A percentile compares a stretch with the other conserved stretches of the same genome.
Evolutionary conservation across 2,113 vertebrate genomes (phyloP).

Genomic region (Esox niger): DNA sequence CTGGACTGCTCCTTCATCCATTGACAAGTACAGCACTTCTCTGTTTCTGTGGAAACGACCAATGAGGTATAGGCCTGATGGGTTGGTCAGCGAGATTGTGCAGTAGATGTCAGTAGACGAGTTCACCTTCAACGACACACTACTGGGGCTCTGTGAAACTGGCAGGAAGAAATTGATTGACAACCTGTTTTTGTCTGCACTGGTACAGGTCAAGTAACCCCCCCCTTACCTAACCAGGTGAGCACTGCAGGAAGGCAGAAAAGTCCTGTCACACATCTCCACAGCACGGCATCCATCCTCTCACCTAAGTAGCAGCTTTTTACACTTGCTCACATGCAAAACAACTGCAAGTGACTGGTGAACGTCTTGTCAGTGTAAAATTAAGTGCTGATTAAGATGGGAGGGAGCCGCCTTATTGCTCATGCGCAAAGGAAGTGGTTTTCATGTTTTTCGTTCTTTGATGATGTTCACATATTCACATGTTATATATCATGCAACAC

Average conservation of each 20-base stretch:
- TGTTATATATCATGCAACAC: neutral
- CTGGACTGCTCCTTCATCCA: rapidly evolving
- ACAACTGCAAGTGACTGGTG: neutral
- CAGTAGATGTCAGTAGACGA: conserved; percentile 51
- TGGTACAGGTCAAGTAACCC: neutral
- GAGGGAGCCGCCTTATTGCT: neutral
- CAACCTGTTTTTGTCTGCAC: neutral
- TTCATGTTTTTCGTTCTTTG: neutral
- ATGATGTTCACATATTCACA: no score
- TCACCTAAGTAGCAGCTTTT: neutral
- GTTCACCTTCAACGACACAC: conserved; percentile 35
- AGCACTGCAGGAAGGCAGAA: conserved; percentile 35
- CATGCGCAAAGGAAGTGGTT: neutral
- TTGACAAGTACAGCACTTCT: neutral
- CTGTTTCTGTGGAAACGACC: neutral
- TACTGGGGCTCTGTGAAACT: conserved; percentile 40
- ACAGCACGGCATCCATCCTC: conserved; percentile 38
- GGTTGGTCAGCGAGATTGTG: neutral
- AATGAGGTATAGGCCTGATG: conserved; percentile 11
- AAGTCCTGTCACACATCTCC: conserved; percentile 47
- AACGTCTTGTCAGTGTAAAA: neutral
- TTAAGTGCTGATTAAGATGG: no score
- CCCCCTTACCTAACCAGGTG: conserved; percentile 45
- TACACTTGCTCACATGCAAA: neutral
- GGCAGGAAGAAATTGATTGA: conserved; percentile 11